A percentile compares a stretch with the other conserved stretches of the same genome.
Evolutionary conservation across 2,797 vertebrate genomes (phyloP).

Genomic region (Propithecus deckenii): DNA sequence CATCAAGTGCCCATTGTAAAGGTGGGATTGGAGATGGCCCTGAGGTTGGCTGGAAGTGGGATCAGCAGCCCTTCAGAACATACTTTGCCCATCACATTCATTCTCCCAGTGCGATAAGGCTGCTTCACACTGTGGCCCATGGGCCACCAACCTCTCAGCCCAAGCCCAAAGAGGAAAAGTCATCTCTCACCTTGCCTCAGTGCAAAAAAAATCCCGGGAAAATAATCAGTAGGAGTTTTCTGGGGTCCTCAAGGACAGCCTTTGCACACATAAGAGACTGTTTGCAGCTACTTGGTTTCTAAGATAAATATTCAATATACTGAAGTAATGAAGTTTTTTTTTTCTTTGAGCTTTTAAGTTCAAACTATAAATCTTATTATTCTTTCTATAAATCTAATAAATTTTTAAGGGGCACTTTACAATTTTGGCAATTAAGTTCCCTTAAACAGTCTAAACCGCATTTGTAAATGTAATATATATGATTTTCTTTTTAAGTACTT

Average conservation of each 20-base stretch:
- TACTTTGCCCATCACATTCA: accelerated
- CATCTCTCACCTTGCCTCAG: background rate
- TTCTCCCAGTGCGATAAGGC: background rate
- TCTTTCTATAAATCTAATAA: conserved; percentile 76
- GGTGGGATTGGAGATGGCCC: accelerated
- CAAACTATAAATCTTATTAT: conserved; percentile 75
- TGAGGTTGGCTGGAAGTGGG: background rate
- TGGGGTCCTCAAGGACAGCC: background rate
- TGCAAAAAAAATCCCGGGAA: background rate
- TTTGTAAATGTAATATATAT: conserved; percentile 72
- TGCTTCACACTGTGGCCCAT: accelerated
- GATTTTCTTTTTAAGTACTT: conserved; percentile 75
- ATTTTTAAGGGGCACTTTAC: conserved; percentile 77
- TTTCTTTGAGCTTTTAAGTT: conserved; percentile 74
- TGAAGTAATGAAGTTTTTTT: conserved; percentile 55
- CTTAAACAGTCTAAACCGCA: conserved; percentile 65
- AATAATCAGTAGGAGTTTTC: conserved; percentile 1
- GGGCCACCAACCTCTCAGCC: background rate
- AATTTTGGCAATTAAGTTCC: conserved; percentile 76
- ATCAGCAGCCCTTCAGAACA: background rate
- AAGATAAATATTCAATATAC: conserved; percentile 65
- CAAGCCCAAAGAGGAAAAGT: background rate
- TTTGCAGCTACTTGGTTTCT: conserved; percentile 61
- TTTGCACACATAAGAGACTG: conserved; percentile 24
- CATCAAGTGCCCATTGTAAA: background rate